Conservation (phyloP, 30 jellyfish, hydroid and myxozoan species). For the Aurelia coerulea region DNA sequence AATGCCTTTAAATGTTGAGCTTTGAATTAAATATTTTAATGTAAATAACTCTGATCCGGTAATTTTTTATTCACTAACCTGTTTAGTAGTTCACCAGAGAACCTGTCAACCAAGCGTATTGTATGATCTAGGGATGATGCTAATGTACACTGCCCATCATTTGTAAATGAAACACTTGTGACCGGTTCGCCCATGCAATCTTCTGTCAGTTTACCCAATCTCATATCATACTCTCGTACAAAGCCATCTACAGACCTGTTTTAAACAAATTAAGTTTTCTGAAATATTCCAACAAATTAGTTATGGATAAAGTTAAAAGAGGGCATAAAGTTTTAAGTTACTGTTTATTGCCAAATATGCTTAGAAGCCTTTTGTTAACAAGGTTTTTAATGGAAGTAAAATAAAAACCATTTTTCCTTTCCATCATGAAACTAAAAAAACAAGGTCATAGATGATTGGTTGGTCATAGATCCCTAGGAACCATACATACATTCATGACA, state of each 20-base stretch:
- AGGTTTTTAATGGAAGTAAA: too few species aligned
- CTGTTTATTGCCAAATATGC: too few species aligned
- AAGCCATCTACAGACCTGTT: constrained; percentile 94
- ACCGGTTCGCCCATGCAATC: constrained; percentile 98
- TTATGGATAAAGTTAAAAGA: not conserved
- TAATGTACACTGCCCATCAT: constrained; percentile 92
- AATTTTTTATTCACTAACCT: constrained; percentile 26
- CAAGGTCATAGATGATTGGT: too few species aligned
- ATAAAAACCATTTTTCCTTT: too few species aligned
- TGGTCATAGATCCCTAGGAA: too few species aligned
- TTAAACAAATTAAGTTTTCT: not conserved
- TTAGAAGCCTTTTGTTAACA: too few species aligned
- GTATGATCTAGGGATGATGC: constrained; percentile 83
- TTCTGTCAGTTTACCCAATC: constrained; percentile 86
- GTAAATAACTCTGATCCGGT: too few species aligned
- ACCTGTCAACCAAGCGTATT: constrained; percentile 77
- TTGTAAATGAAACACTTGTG: constrained; percentile 77
- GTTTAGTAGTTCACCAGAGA: constrained; percentile 85
- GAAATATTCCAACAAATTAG: not conserved
- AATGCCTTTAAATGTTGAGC: too few species aligned
- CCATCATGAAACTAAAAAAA: too few species aligned
- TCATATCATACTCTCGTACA: constrained; percentile 84
- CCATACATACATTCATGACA: too few species aligned
- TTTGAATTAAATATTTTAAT: too few species aligned
- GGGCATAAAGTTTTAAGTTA: too few species aligned